Evolutionary conservation across 2,888 invertebrate species (phyloP).

Genomic region (Calameuta filiformis): DNA sequence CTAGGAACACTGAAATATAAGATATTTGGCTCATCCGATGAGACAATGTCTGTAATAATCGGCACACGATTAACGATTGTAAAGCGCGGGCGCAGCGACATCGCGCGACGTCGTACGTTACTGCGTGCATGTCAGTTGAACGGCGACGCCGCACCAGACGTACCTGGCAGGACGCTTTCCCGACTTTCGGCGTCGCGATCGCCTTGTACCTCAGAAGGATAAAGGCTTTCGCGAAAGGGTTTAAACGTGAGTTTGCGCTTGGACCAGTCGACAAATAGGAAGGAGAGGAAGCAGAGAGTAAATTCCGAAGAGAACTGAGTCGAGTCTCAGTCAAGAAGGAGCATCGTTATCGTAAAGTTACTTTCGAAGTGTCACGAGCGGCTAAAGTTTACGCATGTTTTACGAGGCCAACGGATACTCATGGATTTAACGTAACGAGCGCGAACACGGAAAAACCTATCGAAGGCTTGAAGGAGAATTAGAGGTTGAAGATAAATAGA

Average conservation of each 20-base stretch:
- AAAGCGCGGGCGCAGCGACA: conserved; percentile 16
- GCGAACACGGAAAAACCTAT: not conserved
- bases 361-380: not conserved
- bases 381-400: not conserved
- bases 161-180: conserved; percentile 38
- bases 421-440: not conserved
- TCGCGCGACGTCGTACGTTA: conserved; percentile 25
- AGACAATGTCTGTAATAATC: not conserved
- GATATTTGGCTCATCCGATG: not conserved
- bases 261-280: not conserved
- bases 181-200: conserved; percentile 2
- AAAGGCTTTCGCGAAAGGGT: not conserved
- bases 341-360: not conserved
- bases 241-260: not conserved
- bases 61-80: conserved; percentile 2
- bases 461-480: not conserved
- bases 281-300: not conserved
- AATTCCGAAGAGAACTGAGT: not conserved
- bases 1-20: not conserved
- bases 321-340: not conserved
- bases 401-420: not conserved
- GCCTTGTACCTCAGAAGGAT: not conserved
- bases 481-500: not conserved
- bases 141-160: conserved; percentile 57
- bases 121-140: conserved; percentile 52